phyloP scores from a whole-genome alignment of 2,888 invertebrate genomes.

The Andrena marginata region DNA sequence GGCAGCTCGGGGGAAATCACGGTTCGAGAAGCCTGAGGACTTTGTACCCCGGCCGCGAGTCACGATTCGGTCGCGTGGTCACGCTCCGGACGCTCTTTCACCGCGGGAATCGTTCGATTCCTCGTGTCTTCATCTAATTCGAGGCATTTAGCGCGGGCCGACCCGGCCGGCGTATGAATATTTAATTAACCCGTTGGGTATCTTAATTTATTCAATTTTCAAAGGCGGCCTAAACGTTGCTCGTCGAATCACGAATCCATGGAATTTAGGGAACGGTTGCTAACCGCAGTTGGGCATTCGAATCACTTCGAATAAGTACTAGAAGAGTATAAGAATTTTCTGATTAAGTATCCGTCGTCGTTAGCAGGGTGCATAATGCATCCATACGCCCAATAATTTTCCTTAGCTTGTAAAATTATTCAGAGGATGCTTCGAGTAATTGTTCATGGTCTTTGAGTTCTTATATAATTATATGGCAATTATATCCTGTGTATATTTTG shows the following conservation, averaged over 20 bases:
- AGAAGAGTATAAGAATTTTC: too few species aligned
- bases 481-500: too few species aligned
- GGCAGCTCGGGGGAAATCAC: constrained; percentile 33
- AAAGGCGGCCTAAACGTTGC: too few species aligned
- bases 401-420: too few species aligned
- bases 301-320: background rate
- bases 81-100: constrained; percentile 19
- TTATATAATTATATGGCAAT: too few species aligned
- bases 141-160: background rate
- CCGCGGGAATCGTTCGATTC: constrained; percentile 5
- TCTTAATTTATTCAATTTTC: constrained; percentile 31
- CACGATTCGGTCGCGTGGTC: constrained; percentile 33
- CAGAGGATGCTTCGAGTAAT: too few species aligned
- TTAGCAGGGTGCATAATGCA: too few species aligned
- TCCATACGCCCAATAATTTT: too few species aligned
- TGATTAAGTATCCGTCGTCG: too few species aligned
- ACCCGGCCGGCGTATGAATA: constrained; percentile 4
- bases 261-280: background rate
- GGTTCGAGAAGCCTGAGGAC: constrained; percentile 6
- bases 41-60: constrained; percentile 19
- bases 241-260: background rate
- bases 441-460: too few species aligned
- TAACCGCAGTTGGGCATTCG: background rate
- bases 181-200: constrained; percentile 4
- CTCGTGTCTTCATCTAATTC: constrained; percentile 18